These are phyloP conservation scores for Diprion similis DNA, from an alignment of 1,140 invertebrate genomes.

Conservation along the genomic window DNA sequence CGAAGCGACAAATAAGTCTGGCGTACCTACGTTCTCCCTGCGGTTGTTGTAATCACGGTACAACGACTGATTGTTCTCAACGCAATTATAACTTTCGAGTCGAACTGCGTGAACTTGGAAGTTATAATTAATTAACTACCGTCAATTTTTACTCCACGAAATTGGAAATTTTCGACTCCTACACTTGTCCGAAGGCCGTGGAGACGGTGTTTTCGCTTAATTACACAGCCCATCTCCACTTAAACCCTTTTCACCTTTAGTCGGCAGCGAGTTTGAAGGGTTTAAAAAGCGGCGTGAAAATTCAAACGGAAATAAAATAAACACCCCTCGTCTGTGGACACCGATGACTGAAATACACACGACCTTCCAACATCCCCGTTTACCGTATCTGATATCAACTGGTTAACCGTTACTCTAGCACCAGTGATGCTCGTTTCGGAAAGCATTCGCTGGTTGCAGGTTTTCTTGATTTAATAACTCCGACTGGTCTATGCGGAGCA, in stretches of 20 bases:
- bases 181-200: too few relatives aligned
- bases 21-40: not conserved
- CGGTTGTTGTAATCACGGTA: not conserved
- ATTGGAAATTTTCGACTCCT: not conserved
- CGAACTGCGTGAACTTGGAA: not conserved
- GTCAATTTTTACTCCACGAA: not conserved
- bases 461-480: conserved; percentile 1
- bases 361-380: too few relatives aligned
- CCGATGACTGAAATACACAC: too few relatives aligned
- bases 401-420: too few relatives aligned
- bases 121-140: conserved; percentile 1
- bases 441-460: not conserved
- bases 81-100: conserved; percentile 3
- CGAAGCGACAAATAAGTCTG: conserved; percentile 4
- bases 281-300: too few relatives aligned
- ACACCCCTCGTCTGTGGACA: too few relatives aligned
- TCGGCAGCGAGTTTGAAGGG: too few relatives aligned
- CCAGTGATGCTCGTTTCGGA: not conserved
- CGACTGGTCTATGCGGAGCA: not conserved
- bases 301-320: too few relatives aligned
- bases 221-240: too few relatives aligned
- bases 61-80: not conserved
- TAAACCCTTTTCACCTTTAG: too few relatives aligned
- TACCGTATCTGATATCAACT: too few relatives aligned
- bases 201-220: too few relatives aligned